Percentiles rank a stretch among this genome's conserved stretches.
Evolutionary conservation across 2,113 vertebrate species (phyloP).

Genomic region (Falcunculus frontatus): DNA sequence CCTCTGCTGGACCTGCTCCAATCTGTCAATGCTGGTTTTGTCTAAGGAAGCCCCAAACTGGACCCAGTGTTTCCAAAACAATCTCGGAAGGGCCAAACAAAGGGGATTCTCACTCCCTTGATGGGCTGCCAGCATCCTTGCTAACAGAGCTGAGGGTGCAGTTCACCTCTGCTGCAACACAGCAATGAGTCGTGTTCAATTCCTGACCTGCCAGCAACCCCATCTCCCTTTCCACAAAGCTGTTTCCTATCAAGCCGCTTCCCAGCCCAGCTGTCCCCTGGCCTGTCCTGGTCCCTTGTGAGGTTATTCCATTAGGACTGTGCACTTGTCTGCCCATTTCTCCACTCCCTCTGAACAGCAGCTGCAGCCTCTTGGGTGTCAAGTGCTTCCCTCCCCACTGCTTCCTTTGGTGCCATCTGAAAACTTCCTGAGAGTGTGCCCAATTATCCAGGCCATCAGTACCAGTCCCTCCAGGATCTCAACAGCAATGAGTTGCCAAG

Average conservation of each 20-base stretch:
- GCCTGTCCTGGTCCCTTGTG: background rate
- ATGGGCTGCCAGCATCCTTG: background rate
- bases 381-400: background rate
- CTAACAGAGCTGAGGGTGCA: background rate
- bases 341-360: background rate
- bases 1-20: background rate
- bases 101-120: background rate
- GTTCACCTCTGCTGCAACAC: background rate
- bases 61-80: background rate
- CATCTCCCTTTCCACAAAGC: background rate
- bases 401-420: background rate
- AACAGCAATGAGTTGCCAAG: background rate
- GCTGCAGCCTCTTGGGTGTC: background rate
- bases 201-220: background rate
- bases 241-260: background rate
- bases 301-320: background rate
- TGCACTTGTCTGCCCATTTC: background rate
- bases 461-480: background rate
- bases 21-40: background rate
- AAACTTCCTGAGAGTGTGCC: background rate
- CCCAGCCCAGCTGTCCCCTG: background rate
- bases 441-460: background rate
- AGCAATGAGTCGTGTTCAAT: fast-evolving
- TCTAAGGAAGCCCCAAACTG: background rate
- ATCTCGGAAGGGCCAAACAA: background rate